Evolutionary conservation across 2,888 invertebrate species (phyloP), one percentile per base, ranked within the genome.

Genomic region (Noctua fimbriata): DNA sequence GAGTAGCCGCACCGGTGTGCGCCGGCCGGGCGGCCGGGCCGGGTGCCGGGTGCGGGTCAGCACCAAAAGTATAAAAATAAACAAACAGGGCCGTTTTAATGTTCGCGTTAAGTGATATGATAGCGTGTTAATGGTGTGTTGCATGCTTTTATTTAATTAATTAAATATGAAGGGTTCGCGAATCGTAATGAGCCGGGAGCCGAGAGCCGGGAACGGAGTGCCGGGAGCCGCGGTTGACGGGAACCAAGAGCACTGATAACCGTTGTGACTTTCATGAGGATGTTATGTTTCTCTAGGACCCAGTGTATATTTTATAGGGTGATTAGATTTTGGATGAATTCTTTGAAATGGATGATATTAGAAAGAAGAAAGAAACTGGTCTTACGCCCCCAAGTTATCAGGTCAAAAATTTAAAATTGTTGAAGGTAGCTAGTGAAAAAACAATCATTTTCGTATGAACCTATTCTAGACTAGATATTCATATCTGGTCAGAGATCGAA

Each of bases 91-190:
- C 77, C 72, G 63, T 82, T 83, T 88, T 84, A 87, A 89, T 87
- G 90, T 85, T 83, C 78, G 82, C 84, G 87, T 89, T 91, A 88
- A 87, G 87, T 88, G 90, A 91, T 92, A 90, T 91, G 92, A 93
- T 93, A 92, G 90, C 91, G 88, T 91, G 91, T 92, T 92, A 94
- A 94, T 93, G 92, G 92, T 87, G 90, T 91, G 90, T 91, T 92
- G 90, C 90, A 91, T 92, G 90, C 89, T 90, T 92, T 92, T 91
- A 91, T 91, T 92, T 93, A 92, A 93, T 93, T 93, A 93, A 94
- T 94, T 93, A 93, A 91, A 91, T 92, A 92, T 90, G 89, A 92
- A 92, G 90, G 90, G 87, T 78, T 88, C 88, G 92, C 91, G 86
- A 88, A 91, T 90, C 90, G 90, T 91, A 93, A 93, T 92, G 90